These are phyloP conservation scores for Fragum fragum DNA, from an alignment of 2,888 invertebrate genomes.

Conservation along the genomic window DNA sequence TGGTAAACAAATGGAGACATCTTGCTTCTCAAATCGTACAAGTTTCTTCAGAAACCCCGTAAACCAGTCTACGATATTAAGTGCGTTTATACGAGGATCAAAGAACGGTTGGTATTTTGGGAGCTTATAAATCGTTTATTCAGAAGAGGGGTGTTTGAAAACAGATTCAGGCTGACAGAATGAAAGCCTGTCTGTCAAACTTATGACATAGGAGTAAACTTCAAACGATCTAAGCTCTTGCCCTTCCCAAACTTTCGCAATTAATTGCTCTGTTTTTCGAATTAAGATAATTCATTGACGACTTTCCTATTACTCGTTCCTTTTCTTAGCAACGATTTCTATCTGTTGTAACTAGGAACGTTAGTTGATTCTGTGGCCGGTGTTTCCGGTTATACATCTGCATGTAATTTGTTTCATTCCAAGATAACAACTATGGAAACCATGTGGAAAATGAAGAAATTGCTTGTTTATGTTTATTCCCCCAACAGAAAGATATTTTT, in stretches of 20 bases:
- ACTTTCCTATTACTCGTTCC: conserved; percentile 32
- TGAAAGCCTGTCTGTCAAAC: conserved; percentile 61
- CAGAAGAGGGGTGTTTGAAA: conserved; percentile 63
- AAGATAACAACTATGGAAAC: too few relatives aligned
- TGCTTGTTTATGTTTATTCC: too few relatives aligned
- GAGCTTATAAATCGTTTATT: conserved; percentile 65
- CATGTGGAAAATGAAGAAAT: too few relatives aligned
- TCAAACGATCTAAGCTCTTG: conserved; percentile 44
- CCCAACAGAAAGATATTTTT: too few relatives aligned
- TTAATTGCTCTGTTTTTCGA: conserved; percentile 1
- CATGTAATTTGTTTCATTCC: too few relatives aligned
- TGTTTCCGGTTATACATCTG: too few relatives aligned
- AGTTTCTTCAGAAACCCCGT: conserved; percentile 13
- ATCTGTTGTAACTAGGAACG: too few relatives aligned
- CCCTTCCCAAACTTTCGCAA: conserved; percentile 2
- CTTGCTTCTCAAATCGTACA: conserved; percentile 19
- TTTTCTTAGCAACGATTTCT: too few relatives aligned
- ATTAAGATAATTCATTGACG: conserved; percentile 34
- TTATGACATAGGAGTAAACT: conserved; percentile 60
- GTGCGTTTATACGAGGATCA: conserved; percentile 58
- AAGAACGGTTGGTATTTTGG: conserved; percentile 45
- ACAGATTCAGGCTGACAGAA: conserved; percentile 64
- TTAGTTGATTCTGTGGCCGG: too few relatives aligned
- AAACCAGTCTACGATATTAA: conserved; percentile 30
- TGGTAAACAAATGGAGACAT: conserved; percentile 32